Evolutionary conservation across 2,113 vertebrate species (phyloP).

Genomic region (Dendropsophus ebraccatus): DNA sequence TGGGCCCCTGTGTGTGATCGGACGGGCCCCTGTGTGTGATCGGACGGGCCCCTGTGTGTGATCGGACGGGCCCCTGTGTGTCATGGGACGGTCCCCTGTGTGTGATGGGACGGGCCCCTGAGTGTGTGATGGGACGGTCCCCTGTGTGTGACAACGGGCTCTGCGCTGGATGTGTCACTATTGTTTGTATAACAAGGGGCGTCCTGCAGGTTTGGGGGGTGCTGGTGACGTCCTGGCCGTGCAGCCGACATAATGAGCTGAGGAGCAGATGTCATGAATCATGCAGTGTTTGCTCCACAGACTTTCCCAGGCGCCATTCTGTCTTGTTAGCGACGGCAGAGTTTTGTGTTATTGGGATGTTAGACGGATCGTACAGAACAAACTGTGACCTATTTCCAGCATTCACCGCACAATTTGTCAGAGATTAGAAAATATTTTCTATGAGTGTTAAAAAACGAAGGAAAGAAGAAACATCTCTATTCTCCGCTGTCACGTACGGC

Average conservation of each 20-base stretch:
- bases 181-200: not conserved
- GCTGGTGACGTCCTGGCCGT: not conserved
- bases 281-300: not conserved
- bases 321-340: not conserved
- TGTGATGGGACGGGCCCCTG: too few relatives aligned
- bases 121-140: too few relatives aligned
- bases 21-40: too few relatives aligned
- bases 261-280: conserved; percentile 32
- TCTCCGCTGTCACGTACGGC: not conserved
- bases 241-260: conserved; percentile 6
- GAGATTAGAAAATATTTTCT: not conserved
- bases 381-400: conserved; percentile 19
- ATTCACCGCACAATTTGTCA: not conserved
- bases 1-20: too few relatives aligned
- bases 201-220: not conserved
- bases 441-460: not conserved
- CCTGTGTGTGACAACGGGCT: too few relatives aligned
- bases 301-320: not conserved
- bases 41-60: too few relatives aligned
- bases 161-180: not conserved
- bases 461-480: not conserved
- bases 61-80: too few relatives aligned
- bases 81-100: too few relatives aligned
- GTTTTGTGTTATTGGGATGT: not conserved
- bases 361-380: not conserved